Conservation (phyloP, 2,797 vertebrate species). For the Cyprinella venusta region DNA sequence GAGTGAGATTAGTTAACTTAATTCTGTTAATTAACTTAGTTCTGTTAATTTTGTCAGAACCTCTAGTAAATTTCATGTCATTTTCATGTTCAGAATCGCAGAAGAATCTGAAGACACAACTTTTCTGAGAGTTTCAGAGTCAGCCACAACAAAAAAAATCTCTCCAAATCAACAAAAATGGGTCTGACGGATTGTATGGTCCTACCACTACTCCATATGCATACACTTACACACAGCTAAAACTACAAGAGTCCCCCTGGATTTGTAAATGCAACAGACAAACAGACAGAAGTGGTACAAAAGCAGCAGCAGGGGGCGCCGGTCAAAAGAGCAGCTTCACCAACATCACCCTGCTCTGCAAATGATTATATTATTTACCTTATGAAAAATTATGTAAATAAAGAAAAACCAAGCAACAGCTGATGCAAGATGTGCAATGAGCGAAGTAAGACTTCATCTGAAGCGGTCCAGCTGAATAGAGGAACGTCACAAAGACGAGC, state of each 20-base stretch:
- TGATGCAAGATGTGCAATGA: slow-evolving; percentile 24
- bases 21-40: too few relatives aligned
- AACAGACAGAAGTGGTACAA: not conserved
- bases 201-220: not conserved
- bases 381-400: slow-evolving; percentile 28
- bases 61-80: too few relatives aligned
- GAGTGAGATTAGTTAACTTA: too few relatives aligned
- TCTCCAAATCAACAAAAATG: not conserved
- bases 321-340: not conserved
- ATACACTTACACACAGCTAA: not conserved
- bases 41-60: too few relatives aligned
- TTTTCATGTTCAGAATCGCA: too few relatives aligned
- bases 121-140: not conserved
- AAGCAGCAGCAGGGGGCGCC: slow-evolving; percentile 14
- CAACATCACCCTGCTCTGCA: not conserved
- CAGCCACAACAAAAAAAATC: not conserved
- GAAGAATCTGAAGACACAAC: too few relatives aligned
- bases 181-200: not conserved
- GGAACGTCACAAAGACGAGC: not conserved
- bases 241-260: not conserved
- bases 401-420: not conserved
- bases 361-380: slow-evolving; percentile 3
- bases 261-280: not conserved
- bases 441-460: slow-evolving; percentile 4
- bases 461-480: not conserved